Evolutionary conservation across 2,113 vertebrate genomes (phyloP).

Genomic region (Cephalopholis sonnerati): DNA sequence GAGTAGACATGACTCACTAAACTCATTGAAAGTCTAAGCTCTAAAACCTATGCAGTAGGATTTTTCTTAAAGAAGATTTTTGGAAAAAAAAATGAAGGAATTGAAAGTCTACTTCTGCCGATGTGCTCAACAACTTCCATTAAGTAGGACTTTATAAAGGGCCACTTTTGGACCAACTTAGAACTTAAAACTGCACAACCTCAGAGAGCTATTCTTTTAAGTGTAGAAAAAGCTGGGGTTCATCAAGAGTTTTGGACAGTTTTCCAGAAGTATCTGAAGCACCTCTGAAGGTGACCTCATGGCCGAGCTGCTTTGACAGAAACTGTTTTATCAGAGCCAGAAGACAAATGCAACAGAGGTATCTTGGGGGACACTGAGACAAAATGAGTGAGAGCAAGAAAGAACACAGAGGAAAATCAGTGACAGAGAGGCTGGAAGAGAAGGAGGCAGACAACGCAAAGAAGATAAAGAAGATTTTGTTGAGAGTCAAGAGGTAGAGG

Average conservation of each 20-base stretch:
- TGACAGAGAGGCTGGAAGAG: conserved; percentile 3
- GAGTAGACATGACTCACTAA: conserved; percentile 26
- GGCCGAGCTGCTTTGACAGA: neutral
- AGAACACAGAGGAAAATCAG: conserved; percentile 22
- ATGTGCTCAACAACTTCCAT: conserved; percentile 7
- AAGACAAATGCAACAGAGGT: neutral
- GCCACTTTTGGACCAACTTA: neutral
- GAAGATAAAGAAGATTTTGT: conserved; percentile 53
- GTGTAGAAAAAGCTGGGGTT: neutral
- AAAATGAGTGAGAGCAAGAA: neutral
- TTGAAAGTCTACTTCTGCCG: conserved; percentile 3
- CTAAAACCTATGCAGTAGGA: conserved; percentile 13
- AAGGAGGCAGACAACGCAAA: conserved; percentile 24
- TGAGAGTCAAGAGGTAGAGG: conserved; percentile 44
- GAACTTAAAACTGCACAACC: neutral
- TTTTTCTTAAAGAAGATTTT: conserved; percentile 22
- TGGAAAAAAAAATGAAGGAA: neutral
- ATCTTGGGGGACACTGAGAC: neutral
- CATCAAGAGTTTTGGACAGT: conserved; percentile 5
- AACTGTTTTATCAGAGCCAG: neutral
- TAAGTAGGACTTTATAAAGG: conserved; percentile 2
- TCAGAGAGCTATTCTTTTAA: neutral
- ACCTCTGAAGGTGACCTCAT: conserved; percentile 20
- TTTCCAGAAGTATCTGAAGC: neutral
- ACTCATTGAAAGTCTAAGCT: conserved; percentile 28